Evolutionary conservation across 2,113 vertebrate genomes (phyloP), one percentile per base, ranked within the genome.

Genomic region (Amia ocellicauda): DNA sequence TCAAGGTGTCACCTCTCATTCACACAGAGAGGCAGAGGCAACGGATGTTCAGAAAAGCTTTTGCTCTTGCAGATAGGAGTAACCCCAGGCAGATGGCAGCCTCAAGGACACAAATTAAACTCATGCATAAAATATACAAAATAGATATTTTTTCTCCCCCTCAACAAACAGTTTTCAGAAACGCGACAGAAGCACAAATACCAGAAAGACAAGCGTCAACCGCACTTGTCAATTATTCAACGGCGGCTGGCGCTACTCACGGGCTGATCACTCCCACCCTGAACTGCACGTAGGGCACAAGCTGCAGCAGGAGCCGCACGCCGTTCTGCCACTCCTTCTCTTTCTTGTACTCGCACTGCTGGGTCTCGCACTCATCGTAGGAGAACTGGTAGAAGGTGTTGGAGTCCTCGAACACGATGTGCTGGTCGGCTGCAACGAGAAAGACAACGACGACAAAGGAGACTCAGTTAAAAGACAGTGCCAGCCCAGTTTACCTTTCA

Each of bases 371-470:
- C 77, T 99, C 94, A 69, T 98, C 96, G 0, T 93, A 92, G 47
- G 95, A 97, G 85, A 99, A 98, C 85, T 99, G 96, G 82, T 98
- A 99, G 85, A 94, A 96, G 20, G 90, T 85, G 59, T 95, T 92
- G 59, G 83, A 88, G 74, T 99, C 96, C 52, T 95, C 94, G 77
- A 99, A 99, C 71, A 89, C 90, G 11, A 94, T 84, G 63, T 95
- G 89, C 71, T 93, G 93, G 80, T 96, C 95, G 85, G 96, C 95
- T 97, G 86, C 81, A 31, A 55, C 69, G 78, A 51, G 74, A 27
- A 50, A 69, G 55, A 80, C 31, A 69, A 42, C n/a, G 1, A 24
- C 22, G 10, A 23, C 7, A 13, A 11, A 53, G 9, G 51, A 26
- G 51, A 4, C 40, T 24, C 0, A 17, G 11, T 0, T 62, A 24